Base-by-base conservation (phyloP, 2,797 vertebrate genomes). In the Alca torda region DNA sequence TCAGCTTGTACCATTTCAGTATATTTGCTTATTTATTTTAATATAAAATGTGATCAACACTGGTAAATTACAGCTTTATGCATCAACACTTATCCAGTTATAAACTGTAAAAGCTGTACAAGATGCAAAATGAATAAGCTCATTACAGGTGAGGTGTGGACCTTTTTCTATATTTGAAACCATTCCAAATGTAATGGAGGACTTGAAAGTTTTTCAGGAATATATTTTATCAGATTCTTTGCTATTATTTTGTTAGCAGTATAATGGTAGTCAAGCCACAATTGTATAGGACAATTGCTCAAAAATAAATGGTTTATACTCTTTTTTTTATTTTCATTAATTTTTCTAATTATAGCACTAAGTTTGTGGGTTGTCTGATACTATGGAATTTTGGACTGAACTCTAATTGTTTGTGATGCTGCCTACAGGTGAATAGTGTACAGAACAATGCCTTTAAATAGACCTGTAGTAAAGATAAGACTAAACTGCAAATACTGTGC, bases 1-100 rank as follows among this genome's bases (percentile, higher is more conserved):
- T 83, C 39, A 69, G 14, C 20, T 95, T 84, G 11, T 45, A 50
- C 69, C 18, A 86, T 63, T 65, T 93, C 35, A 6, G 14, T 68
- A 48, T 77, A 14, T 87, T 91, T 96, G 59, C 33, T 91, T 95
- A 95, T 90, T 97, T 96, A 96, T 96, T 96, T 93, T 93, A 72
- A 69, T 78, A 76, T 45, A 69, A 81, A 48, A 75, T 63, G 9
- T 91, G 93, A 64, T 78, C 76, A 87, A 86, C 82, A 87, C 94
- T 89, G 81, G 69, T 2, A 11, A 87, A 50, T 33, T 75, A 33
- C 39, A 67, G 26, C 24, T 91, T 78, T 76, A 50, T 73, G 59
- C 69, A 88, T 75, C 82, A 80, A 69, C 23, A 56, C 8, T 76
- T 87, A 41, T 0, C 21, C 20, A 59, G 43, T 68, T 93, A 48